Base-by-base conservation (phyloP, 2,113 vertebrate species). In the Scomber colias region DNA sequence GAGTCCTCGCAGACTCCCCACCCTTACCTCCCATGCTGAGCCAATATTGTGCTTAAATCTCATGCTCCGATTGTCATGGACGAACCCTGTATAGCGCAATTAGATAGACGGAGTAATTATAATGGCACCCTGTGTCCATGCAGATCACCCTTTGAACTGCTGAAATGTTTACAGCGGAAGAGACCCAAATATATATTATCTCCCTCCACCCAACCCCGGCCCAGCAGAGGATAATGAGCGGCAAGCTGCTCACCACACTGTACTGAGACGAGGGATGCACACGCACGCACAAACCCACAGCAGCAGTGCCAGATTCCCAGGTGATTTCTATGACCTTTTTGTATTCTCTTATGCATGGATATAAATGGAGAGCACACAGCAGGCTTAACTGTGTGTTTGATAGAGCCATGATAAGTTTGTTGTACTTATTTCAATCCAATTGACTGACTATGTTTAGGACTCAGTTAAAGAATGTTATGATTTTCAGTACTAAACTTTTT, bases 31-130 rank as follows among this genome's bases (percentile, higher is more conserved):
- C 91, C 94, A 94, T 92, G 93, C 94, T 94, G 94, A 70, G 94
- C 81, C 92, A 94, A 94, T 94, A 95, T 94, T 95, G 94, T 94
- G 87, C 84, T 92, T 94, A 87, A 95, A 94, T 95, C 93, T 95
- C 94, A 95, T 93, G 95, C 95, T 95, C 93, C 91, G 92, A 92
- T 94, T 94, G 91, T 90, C 88, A 84, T 86, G 91, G 91, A 87
- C 86, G 87, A 84, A 90, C 80, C 60, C 80, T 89, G 89, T 75
- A 84, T 89, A 80, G 87, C 80, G 91, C 92, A 94, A 94, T 95
- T 93, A 93, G 79, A 89, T 87, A 86, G 92, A 87, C 87, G 48
- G 78, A 87, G 71, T 93, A 90, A 94, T 93, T 91, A 94, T 90
- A 92, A 88, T 92, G 91, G 92, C 90, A 93, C 93, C 86, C 92